Evolutionary conservation across 2,888 invertebrate genomes (phyloP), one percentile per base, ranked within the genome.

Genomic region (Synanthedon tipuliformis): DNA sequence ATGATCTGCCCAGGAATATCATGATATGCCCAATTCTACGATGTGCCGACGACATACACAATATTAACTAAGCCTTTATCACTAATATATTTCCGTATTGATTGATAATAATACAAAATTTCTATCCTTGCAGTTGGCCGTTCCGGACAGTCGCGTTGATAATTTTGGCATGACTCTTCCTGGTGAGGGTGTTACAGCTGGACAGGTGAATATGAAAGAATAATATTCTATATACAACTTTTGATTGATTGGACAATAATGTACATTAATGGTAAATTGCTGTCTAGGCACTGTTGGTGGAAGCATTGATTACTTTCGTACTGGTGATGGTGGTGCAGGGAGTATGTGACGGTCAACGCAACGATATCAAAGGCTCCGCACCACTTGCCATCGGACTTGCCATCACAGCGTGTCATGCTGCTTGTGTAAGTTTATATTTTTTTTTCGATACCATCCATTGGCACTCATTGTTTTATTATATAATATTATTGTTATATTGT

Each of bases 361-460:
- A 88, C 40, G 95, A 96, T 75, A 82, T 94, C 63, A 94, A 93
- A 74, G 94, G 95, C 1, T 92, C 95, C 0, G 94, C 93, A 0
- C 94, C 97, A 0, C 88, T 97, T 45, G 94, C 95, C 60, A 95
- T 97, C 63, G 97, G 97, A 0, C 89, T 97, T 54, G 90, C 96
- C 55, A 94, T 97, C 65, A 90, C 93, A 7, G 90, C 95, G 59
- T 94, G 95, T 61, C 97, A 97, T 75, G 89, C 96, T 58, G 92
- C 93, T 56, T 93, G 92, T 59, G 96, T 97, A 78, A 91, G 94
- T 89, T 34, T 34, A 34, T 8, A 34, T 34, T 8, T 34, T 34
- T 23, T 23, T 34, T 34, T 34, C 34, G 10, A 34, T 34, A 2
- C 34, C 8, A 8, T 34, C 27, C 8, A 34, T 34, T 34, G 34